Evolutionary conservation across 2,113 vertebrate genomes (phyloP).

Genomic region (Sphaerodactylus townsendi): DNA sequence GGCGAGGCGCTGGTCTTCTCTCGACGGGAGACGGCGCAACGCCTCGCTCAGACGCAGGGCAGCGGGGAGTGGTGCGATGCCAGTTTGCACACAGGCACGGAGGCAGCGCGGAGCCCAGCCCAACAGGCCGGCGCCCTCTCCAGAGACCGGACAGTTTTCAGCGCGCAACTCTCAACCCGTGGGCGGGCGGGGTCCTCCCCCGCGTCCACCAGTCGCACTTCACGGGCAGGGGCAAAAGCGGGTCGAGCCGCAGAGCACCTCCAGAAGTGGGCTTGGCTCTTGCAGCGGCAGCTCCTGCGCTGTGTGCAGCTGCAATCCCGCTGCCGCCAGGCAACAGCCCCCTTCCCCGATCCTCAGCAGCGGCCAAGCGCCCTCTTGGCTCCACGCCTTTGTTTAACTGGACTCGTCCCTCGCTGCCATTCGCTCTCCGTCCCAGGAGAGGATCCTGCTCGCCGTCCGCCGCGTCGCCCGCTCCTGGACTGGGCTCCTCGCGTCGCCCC

Average conservation of each 20-base stretch:
- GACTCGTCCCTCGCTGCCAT: background rate
- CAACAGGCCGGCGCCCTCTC: background rate
- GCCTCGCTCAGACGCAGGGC: background rate
- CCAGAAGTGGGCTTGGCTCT: background rate
- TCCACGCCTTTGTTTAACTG: background rate
- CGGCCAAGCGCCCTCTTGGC: background rate
- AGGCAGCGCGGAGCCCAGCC: too few relatives aligned
- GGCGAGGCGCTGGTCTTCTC: background rate
- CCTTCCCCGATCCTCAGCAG: slow-evolving; percentile 28
- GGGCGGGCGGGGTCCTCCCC: background rate
- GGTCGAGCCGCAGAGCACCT: background rate
- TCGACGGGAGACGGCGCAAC: too few relatives aligned
- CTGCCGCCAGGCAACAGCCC: too few relatives aligned
- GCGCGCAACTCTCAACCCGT: background rate
- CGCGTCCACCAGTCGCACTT: too few relatives aligned
- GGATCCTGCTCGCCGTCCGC: background rate
- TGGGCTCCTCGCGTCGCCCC: background rate
- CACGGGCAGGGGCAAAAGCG: background rate
- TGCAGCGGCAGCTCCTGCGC: background rate
- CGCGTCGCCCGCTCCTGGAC: background rate
- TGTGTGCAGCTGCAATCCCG: background rate
- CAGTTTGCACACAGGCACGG: too few relatives aligned
- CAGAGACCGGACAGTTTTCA: background rate
- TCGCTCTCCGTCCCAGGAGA: background rate
- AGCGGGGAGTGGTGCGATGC: background rate